Evolutionary conservation across 2,113 vertebrate genomes (phyloP), one percentile per base, ranked within the genome.

Genomic region (Cyphomyrus plagiostoma): DNA sequence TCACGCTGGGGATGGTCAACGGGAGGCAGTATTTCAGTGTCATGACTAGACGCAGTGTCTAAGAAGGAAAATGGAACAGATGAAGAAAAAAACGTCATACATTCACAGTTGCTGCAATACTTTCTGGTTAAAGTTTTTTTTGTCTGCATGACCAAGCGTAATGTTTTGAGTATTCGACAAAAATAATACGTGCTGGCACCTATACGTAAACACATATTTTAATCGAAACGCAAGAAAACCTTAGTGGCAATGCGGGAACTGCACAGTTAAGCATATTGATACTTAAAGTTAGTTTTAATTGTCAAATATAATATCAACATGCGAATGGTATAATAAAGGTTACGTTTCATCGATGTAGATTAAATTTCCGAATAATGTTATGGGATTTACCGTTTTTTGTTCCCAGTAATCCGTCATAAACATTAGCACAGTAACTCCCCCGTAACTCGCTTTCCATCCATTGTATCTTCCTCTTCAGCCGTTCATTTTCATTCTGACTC

Each of bases 401-500:
- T 50, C 23, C 46, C 11, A 15, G 84, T 30, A 86, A 86, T 86
- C 48, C 48, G 48, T 86, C 84, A 45, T 86, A 52, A 50, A 49
- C 26, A n/a, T 15, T 49, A 50, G 23, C 80, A 30, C 11, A n/a
- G 9, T 45, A 26, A 58, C 80, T 62, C 21, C 49, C 88, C 30
- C 48, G 46, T 7, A 92, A 90, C 83, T 93, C 92, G 50, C 62
- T 93, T 92, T 96, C 94, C 92, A 92, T 77, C 92, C 91, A 49
- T 9, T 89, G n/a, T 48, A 95, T 30, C 89, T 93, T 95, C 91
- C 93, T 92, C n/a, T 87, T 93, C 91, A 95, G 91, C 90, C 90
- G 87, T 53, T 95, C 95, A 4, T 94, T 95, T 90, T 95, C 95
- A 90, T 91, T 93, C 35, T 95, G 94, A 83, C 93, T 94, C 35